Evolutionary conservation across 2,797 vertebrate species (phyloP), one percentile per base, ranked within the genome.

Genomic region (Thalassophryne amazonica): DNA sequence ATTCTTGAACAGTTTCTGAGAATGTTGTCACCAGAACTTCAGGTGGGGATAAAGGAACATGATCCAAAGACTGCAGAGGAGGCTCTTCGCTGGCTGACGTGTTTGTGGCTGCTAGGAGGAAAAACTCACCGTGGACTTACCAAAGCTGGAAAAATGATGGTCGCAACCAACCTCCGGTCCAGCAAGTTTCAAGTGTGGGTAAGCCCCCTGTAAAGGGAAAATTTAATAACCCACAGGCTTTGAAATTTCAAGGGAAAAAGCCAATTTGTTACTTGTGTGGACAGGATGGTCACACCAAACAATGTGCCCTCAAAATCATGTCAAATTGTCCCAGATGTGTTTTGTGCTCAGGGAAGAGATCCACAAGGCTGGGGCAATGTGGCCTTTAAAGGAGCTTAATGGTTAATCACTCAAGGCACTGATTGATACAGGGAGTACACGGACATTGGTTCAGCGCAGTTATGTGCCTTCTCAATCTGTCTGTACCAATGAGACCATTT

Each of bases 11-110:
- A n/a, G n/a, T n/a, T n/a, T n/a, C n/a, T n/a, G n/a, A 29, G n/a
- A 9, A 46, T 37, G 21, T 18, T 42, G n/a, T 36, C 28, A 17
- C 60, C 30, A 19, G 60, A 63, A 13, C 37, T 57, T 8, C 39
- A 47, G 34, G 14, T 27, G 1, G 59, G 48, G 62, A 7, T 38
- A 4, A 17, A n/a, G 6, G 33, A 57, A 16, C 38, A 43, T 36
- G 25, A 49, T 18, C 33, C 23, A 1, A 3, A 3, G 2, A 32
- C 45, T 1, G 39, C 28, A 5, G 20, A 33, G 4, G 37, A 58
- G 19, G 40, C 48, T 14, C 47, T 2, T 4, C n/a, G 0, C 36
- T 47, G 20, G 47, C 48, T 23, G 13, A 43, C 16, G 36, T 37
- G n/a, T 58, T 40, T 52, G 34, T 52, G 11, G 39, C 40, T 2